Conservation (phyloP, 2,888 invertebrate genomes). For the Eledona agricola region DNA sequence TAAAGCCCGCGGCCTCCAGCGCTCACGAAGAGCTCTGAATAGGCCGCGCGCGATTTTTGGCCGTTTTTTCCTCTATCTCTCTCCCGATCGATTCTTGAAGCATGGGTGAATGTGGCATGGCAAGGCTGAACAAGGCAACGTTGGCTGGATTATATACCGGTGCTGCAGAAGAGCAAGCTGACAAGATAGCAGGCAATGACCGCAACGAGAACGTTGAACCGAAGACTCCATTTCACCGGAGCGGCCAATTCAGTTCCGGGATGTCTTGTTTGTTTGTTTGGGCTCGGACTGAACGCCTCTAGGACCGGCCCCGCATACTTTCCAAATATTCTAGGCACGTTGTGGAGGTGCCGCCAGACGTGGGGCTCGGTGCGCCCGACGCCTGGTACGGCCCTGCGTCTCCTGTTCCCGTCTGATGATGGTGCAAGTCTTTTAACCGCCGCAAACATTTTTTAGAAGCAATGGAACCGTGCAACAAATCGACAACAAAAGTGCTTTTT, state of each 20-base stretch:
- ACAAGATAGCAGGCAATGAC: conserved; percentile 60
- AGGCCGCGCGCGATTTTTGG: conserved; percentile 20
- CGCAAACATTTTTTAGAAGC: conserved; percentile 2
- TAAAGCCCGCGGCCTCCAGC: conserved; percentile 14
- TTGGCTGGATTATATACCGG: conserved; percentile 42
- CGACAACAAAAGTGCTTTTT: conserved; percentile 1
- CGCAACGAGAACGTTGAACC: conserved; percentile 57
- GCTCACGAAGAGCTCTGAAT: conserved; percentile 8
- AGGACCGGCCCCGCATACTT: conserved; percentile 18
- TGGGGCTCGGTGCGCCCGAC: neutral
- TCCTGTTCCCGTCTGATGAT: conserved; percentile 15
- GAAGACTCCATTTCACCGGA: conserved; percentile 56
- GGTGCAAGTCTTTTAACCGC: conserved; percentile 5
- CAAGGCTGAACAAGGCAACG: conserved; percentile 45
- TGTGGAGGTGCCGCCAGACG: neutral
- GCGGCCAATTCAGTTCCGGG: conserved; percentile 55
- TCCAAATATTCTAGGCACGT: conserved; percentile 23
- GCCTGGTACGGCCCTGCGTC: neutral
- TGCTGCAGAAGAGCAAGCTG: conserved; percentile 46
- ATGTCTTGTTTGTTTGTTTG: conserved; percentile 40
- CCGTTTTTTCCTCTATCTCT: conserved; percentile 15
- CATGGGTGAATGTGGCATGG: conserved; percentile 30
- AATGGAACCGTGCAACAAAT: conserved; percentile 17
- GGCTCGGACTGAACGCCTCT: conserved; percentile 11
- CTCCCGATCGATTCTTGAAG: conserved; percentile 12